These are phyloP conservation scores for Dicycla oo DNA, from an alignment of 2,888 invertebrate genomes.

Conservation along the genomic window DNA sequence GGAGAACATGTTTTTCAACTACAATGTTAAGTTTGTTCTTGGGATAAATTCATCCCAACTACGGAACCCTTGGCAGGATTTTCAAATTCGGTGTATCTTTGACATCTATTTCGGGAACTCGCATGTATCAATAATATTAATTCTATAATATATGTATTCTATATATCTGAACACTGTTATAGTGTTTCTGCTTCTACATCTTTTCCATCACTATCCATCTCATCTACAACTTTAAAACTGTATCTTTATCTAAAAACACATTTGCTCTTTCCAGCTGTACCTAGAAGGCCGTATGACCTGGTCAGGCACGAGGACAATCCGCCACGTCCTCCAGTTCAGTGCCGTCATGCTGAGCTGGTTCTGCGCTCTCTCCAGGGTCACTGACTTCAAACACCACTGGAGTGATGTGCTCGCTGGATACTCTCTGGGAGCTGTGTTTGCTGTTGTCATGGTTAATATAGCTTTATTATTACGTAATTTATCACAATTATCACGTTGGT, in stretches of 20 bases:
- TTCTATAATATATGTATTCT: too few relatives aligned
- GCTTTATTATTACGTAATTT: background rate
- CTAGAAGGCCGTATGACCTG: conserved; percentile 95
- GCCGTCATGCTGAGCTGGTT: conserved; percentile 95
- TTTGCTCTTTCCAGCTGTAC: conserved; percentile 92
- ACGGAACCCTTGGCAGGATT: too few relatives aligned
- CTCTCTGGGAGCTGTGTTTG: conserved; percentile 91
- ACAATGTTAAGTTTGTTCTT: too few relatives aligned
- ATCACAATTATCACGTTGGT: too few relatives aligned
- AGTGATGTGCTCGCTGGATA: conserved; percentile 98
- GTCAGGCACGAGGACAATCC: conserved; percentile 93
- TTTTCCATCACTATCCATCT: background rate
- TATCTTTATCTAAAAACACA: background rate
- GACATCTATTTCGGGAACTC: background rate
- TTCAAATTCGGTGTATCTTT: background rate
- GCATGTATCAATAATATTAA: too few relatives aligned
- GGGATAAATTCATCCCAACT: too few relatives aligned
- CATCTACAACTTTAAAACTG: background rate
- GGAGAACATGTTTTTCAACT: too few relatives aligned
- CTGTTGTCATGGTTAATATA: conserved; percentile 73
- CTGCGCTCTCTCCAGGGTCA: conserved; percentile 96
- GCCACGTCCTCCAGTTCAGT: conserved; percentile 95
- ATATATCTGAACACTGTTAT: background rate
- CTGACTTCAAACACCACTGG: conserved; percentile 99
- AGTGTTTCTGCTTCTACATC: background rate